These are phyloP conservation scores for Drosophila suboccidentalis DNA, from an alignment of 2,888 invertebrate species.

Conservation along the genomic window DNA sequence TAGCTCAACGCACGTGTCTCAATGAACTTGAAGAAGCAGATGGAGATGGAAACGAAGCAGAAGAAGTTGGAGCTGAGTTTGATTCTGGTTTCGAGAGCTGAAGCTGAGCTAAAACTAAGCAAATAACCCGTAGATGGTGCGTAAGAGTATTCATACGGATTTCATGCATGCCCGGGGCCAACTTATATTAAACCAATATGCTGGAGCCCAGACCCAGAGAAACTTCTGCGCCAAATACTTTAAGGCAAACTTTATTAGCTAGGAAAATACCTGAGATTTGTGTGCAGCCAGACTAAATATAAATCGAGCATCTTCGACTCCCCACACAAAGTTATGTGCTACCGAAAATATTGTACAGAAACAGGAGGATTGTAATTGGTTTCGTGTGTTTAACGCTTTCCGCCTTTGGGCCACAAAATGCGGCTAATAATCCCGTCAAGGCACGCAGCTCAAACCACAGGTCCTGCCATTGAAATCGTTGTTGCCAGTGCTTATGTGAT, in stretches of 20 bases:
- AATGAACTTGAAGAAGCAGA: neutral
- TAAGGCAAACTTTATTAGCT: slow-evolving; percentile 80
- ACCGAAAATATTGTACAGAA: slow-evolving; percentile 37
- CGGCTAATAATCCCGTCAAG: slow-evolving; percentile 67
- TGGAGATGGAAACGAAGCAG: neutral
- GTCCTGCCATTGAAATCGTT: slow-evolving; percentile 4
- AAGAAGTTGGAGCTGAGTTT: neutral
- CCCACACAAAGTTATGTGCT: slow-evolving; percentile 19
- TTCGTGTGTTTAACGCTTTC: slow-evolving; percentile 77
- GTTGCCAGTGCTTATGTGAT: slow-evolving; percentile 11
- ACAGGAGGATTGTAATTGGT: slow-evolving; percentile 69
- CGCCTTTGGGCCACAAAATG: slow-evolving; percentile 48
- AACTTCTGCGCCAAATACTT: slow-evolving; percentile 68
- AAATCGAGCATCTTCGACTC: slow-evolving; percentile 19
- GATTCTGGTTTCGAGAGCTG: slow-evolving; percentile 7
- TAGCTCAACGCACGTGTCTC: slow-evolving; percentile 39
- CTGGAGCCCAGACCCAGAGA: slow-evolving; percentile 26
- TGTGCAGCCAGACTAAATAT: slow-evolving; percentile 34
- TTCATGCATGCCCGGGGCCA: slow-evolving; percentile 54
- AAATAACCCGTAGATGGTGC: slow-evolving; percentile 63
- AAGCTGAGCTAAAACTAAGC: slow-evolving; percentile 57
- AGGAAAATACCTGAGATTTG: slow-evolving; percentile 79
- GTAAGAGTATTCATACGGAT: slow-evolving; percentile 26
- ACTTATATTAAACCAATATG: slow-evolving; percentile 78
- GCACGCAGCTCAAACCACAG: slow-evolving; percentile 60